These are phyloP conservation scores for Pseudococcus jackbeardsleyi DNA, from an alignment of 2,888 invertebrate species.

Conservation along the genomic window DNA sequence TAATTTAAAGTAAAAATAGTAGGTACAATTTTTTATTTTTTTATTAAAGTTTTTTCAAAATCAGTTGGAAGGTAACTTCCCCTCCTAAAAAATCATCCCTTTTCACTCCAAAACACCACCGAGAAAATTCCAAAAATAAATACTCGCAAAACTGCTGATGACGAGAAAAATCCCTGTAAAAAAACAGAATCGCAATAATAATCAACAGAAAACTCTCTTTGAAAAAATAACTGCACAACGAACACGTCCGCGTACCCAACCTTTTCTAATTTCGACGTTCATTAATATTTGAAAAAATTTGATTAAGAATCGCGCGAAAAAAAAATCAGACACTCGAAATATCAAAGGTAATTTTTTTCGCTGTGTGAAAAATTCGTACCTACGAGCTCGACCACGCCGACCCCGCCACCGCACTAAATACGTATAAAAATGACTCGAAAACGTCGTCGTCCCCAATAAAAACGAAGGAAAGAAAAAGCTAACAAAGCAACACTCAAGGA, in stretches of 20 bases:
- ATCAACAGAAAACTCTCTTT: background rate
- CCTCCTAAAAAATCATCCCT: too few relatives aligned
- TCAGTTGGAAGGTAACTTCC: too few relatives aligned
- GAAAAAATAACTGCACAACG: background rate
- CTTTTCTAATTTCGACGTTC: background rate
- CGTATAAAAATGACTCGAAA: slow-evolving; percentile 3
- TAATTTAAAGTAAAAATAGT: too few relatives aligned
- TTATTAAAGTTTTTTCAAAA: too few relatives aligned
- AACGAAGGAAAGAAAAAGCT: background rate
- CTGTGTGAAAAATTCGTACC: background rate
- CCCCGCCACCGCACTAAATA: background rate
- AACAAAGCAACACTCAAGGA: slow-evolving; percentile 7
- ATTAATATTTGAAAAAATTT: slow-evolving; percentile 13
- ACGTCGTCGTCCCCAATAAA: background rate
- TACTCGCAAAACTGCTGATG: too few relatives aligned
- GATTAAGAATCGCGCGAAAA: slow-evolving; percentile 20
- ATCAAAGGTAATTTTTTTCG: slow-evolving; percentile 10
- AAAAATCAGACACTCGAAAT: slow-evolving; percentile 27
- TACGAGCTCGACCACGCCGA: background rate
- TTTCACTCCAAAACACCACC: too few relatives aligned
- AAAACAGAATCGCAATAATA: too few relatives aligned
- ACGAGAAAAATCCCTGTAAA: too few relatives aligned
- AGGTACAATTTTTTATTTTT: too few relatives aligned
- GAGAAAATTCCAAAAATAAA: too few relatives aligned
- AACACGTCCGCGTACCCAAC: background rate